phyloP scores from a whole-genome alignment of 2,797 vertebrate genomes.

The Dicrostonyx torquatus region DNA sequence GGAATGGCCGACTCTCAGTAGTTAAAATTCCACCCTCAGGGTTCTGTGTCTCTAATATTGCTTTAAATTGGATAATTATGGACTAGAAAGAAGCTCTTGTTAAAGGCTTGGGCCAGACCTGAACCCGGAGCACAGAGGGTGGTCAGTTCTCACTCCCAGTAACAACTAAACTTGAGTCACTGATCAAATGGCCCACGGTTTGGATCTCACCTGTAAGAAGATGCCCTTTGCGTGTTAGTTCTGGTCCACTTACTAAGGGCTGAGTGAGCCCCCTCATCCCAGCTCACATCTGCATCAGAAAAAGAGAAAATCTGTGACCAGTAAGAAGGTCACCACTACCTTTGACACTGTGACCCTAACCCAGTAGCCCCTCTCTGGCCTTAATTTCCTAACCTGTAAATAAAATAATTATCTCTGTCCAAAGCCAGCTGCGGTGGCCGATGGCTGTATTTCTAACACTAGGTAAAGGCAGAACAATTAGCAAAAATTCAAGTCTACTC shows the following conservation, averaged over 20 bases:
- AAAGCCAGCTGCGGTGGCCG: background rate
- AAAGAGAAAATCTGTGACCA: background rate
- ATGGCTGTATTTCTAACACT: background rate
- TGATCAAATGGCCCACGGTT: background rate
- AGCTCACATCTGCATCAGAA: background rate
- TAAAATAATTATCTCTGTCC: background rate
- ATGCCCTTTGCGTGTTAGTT: background rate
- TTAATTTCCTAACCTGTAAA: conserved; percentile 25
- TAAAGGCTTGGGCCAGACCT: background rate
- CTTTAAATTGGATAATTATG: conserved; percentile 17
- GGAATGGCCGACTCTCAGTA: background rate
- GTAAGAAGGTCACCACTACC: background rate
- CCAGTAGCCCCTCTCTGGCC: background rate
- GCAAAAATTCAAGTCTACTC: background rate
- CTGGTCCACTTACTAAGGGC: background rate
- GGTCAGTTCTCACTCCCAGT: background rate
- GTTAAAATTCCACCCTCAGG: background rate
- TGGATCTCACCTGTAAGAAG: background rate
- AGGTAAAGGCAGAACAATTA: background rate
- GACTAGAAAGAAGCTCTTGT: background rate
- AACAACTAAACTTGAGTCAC: background rate
- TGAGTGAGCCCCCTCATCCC: background rate
- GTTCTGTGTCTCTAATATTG: background rate
- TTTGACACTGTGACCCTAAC: background rate
- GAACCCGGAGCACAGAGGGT: background rate